A percentile compares a stretch with the other conserved stretches of the same genome.
Conservation (phyloP, 2,797 vertebrate species). For the Semaprochilodus insignis region DNA sequence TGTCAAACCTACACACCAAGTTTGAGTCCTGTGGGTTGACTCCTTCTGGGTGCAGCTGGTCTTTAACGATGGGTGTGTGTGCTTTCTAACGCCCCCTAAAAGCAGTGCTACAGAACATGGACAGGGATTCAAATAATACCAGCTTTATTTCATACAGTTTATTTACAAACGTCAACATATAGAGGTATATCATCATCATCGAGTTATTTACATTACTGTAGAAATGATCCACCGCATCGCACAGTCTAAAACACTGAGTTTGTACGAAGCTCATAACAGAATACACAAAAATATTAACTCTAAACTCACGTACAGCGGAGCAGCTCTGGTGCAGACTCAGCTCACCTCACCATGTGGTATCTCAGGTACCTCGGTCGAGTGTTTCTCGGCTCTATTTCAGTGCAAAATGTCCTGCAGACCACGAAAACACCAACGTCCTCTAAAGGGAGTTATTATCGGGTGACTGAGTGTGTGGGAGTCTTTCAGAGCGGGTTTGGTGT, state of each 20-base stretch:
- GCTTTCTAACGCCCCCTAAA: too few species aligned
- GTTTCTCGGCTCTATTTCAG: conserved; percentile 23
- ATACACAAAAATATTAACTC: conserved; percentile 52
- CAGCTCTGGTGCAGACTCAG: conserved; percentile 6
- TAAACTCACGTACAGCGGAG: too few species aligned
- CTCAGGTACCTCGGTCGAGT: conserved; percentile 32
- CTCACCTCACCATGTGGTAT: neutral
- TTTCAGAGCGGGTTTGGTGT: too few species aligned
- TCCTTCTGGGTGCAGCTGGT: too few species aligned
- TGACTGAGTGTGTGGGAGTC: too few species aligned
- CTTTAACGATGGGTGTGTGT: too few species aligned
- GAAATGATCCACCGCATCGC: conserved; percentile 17
- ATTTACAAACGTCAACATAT: conserved; percentile 34
- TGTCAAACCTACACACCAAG: too few species aligned
- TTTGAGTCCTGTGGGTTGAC: too few species aligned
- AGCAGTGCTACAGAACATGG: too few species aligned
- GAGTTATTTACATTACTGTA: conserved; percentile 33
- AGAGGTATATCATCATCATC: conserved; percentile 20
- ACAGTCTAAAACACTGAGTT: conserved; percentile 42
- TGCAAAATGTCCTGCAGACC: conserved; percentile 26
- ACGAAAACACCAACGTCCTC: too few species aligned
- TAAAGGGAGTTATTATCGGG: too few species aligned
- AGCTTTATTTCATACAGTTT: conserved; percentile 13
- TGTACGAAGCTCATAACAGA: conserved; percentile 7
- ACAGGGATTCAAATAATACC: conserved; percentile 3